Evolutionary conservation across 2,888 invertebrate species (phyloP), one percentile per base, ranked within the genome.

Genomic region (Ecdyonurus torrentis): DNA sequence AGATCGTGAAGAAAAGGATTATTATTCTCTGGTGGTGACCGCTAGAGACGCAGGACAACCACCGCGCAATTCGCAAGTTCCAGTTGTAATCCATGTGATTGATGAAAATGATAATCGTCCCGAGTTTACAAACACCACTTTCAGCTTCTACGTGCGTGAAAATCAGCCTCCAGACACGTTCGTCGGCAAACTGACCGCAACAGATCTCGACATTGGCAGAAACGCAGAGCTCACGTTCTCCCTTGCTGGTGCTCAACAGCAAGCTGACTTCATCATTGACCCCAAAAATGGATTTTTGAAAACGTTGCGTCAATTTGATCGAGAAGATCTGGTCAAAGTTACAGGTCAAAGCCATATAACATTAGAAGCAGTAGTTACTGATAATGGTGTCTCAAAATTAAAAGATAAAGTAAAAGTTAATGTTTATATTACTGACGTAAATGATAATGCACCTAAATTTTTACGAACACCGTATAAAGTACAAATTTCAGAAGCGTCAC

Each of bases 71-170:
- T 92, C 95, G 0, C 82, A 87, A 60, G 94, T 93, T 1, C 91
- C 93, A 5, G 88, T 97, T 1, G 90, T 94, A 20, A 87, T 97
- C 66, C 92, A 94, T 72, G 85, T 97, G 23, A 85, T 93, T 66
- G 98, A 97, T 76, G 94, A 96, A 76, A 98, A 99, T 75, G 97
- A 98, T 76, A 94, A 96, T 74, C 84, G 87, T 25, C 98, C 98
- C 0, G 84, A 87, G 72, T 98, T 99, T 75, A 86, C 87, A 1
- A 92, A 96, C 70, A 83, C 85, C 25, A 91, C 91, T 19, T 98
- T 97, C 75, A 86, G 87, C 64, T 94, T 96, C 72, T 89, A 85
- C 73, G 84, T 97, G 20, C 84, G 87, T 62, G 93, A 94, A 76
- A 92, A 93, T 74, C 89, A 90, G 67, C 87, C 89, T 1, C 83